These are phyloP conservation scores for Leptonema lineaticorne DNA, from an alignment of 1,140 invertebrate species.

Conservation along the genomic window DNA sequence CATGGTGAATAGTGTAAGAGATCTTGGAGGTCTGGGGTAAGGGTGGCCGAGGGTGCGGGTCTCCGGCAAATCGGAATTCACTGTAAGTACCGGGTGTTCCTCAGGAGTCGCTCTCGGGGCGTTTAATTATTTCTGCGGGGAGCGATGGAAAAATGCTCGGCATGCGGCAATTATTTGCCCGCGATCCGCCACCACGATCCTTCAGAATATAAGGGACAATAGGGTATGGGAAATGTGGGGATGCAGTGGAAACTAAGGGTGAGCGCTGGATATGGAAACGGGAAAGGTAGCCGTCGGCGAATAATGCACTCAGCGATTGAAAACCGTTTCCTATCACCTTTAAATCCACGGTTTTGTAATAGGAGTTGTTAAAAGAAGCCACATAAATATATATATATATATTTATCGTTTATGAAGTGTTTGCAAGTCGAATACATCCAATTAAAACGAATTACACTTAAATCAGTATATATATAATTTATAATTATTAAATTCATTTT, in stretches of 20 bases:
- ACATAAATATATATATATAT: too few species aligned
- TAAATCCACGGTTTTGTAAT: background rate
- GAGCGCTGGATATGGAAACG: conserved; percentile 4
- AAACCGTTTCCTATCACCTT: background rate
- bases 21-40: background rate
- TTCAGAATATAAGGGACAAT: too few species aligned
- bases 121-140: conserved; percentile 41
- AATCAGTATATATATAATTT: too few species aligned
- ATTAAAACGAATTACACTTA: too few species aligned
- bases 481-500: too few species aligned
- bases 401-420: too few species aligned
- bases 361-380: too few species aligned
- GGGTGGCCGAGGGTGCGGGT: background rate
- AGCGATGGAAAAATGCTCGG: conserved; percentile 39
- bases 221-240: too few species aligned
- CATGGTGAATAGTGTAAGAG: too few species aligned
- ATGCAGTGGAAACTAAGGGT: background rate
- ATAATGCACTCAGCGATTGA: conserved; percentile 16
- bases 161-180: conserved; percentile 41
- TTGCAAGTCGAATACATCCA: too few species aligned
- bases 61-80: conserved; percentile 31
- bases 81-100: conserved; percentile 23
- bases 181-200: conserved; percentile 31
- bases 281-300: conserved; percentile 14
- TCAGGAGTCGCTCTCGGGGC: conserved; percentile 28